Percentiles rank a stretch among this genome's conserved stretches.
Conservation (phyloP, 1,140 invertebrate species). For the Aphaenogaster ashmeadi region DNA sequence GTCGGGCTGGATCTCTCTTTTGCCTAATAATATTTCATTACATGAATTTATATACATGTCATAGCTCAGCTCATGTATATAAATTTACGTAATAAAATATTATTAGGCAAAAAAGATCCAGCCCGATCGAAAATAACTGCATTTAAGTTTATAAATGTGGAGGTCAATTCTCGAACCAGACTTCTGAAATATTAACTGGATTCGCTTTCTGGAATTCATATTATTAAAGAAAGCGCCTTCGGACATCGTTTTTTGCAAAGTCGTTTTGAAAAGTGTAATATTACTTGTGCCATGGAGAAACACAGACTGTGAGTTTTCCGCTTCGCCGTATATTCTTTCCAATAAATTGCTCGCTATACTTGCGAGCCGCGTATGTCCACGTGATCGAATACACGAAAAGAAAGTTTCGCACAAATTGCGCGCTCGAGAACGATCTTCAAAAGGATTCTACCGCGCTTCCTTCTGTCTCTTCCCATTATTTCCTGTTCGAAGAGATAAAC, state of each 20-base stretch:
- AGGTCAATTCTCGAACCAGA: not conserved
- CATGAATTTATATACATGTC: too few relatives aligned
- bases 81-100: too few relatives aligned
- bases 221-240: not conserved
- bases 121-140: too few relatives aligned
- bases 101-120: too few relatives aligned
- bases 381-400: slow-evolving; percentile 49
- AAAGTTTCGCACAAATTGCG: slow-evolving; percentile 56
- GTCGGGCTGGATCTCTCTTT: too few relatives aligned
- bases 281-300: slow-evolving; percentile 23
- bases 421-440: slow-evolving; percentile 21
- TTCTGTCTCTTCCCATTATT: slow-evolving; percentile 27
- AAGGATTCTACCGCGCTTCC: slow-evolving; percentile 16
- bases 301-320: slow-evolving; percentile 7
- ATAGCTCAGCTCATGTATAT: too few relatives aligned
- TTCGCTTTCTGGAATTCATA: not conserved
- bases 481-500: slow-evolving; percentile 44
- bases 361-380: slow-evolving; percentile 21
- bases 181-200: slow-evolving; percentile 1
- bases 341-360: slow-evolving; percentile 39
- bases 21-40: too few relatives aligned
- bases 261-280: slow-evolving; percentile 22
- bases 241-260: not conserved
- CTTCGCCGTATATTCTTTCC: slow-evolving; percentile 42
- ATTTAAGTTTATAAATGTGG: not conserved